A percentile compares a stretch with the other conserved stretches of the same genome.
phyloP scores from a whole-genome alignment of 2,797 vertebrate genomes.

The Parauchenoglanis ngamensis region DNA sequence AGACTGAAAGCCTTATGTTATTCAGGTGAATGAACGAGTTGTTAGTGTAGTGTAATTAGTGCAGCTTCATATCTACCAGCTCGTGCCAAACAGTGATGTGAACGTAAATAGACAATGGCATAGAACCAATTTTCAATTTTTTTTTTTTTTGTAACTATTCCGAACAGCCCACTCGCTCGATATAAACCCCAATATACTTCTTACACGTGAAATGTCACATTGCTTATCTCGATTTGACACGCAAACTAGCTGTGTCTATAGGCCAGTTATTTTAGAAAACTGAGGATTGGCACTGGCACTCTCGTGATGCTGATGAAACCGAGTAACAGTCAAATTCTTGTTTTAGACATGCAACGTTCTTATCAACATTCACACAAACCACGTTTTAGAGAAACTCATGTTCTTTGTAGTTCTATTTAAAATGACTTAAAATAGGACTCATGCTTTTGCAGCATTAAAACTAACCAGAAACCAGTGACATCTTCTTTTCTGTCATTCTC shows the following conservation, averaged over 20 bases:
- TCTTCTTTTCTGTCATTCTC: not conserved
- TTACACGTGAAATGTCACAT: not conserved
- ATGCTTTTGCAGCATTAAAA: not conserved
- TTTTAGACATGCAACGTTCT: not conserved
- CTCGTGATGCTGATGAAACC: not conserved
- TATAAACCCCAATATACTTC: not conserved
- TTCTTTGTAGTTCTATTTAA: not conserved
- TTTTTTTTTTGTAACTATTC: not conserved
- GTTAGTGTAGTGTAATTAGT: conserved; percentile 1
- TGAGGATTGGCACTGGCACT: not conserved
- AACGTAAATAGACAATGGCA: not conserved
- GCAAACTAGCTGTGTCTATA: no score
- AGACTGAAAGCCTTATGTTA: conserved; percentile 29
- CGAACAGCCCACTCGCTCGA: not conserved
- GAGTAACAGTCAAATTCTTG: not conserved
- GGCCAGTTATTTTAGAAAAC: not conserved
- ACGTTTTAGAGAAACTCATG: not conserved
- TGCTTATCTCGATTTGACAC: not conserved
- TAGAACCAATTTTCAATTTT: not conserved
- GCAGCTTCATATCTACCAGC: not conserved
- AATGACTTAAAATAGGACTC: not conserved
- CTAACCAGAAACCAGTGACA: not conserved
- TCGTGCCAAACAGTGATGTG: not conserved
- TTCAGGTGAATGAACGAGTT: conserved; percentile 14
- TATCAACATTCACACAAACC: not conserved